A percentile compares a stretch with the other conserved stretches of the same genome.
Conservation (phyloP, 2,888 invertebrate genomes). For the Alloplasta piceator region DNA sequence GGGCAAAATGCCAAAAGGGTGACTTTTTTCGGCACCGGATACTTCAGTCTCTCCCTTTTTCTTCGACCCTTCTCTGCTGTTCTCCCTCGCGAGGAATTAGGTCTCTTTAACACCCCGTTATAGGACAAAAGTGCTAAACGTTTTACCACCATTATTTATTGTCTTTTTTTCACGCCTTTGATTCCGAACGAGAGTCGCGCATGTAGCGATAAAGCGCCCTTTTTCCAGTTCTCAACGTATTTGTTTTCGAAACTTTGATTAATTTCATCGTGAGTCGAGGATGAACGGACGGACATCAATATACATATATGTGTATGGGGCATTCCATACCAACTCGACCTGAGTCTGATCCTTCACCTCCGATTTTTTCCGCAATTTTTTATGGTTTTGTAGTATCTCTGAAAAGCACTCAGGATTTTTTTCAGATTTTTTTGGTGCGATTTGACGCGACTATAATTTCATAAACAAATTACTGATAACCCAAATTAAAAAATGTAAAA, state of each 20-base stretch:
- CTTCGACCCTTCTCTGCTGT: neutral
- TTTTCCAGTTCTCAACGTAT: neutral
- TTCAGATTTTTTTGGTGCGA: too few species aligned
- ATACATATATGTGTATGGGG: too few species aligned
- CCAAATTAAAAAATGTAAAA: too few species aligned
- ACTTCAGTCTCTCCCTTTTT: neutral
- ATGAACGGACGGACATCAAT: neutral
- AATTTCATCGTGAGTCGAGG: neutral
- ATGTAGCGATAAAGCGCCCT: neutral
- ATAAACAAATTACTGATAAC: too few species aligned
- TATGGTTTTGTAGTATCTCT: too few species aligned
- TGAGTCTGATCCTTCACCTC: too few species aligned
- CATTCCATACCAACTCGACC: too few species aligned
- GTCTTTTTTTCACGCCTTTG: neutral
- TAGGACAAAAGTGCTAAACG: neutral
- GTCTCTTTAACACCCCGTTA: neutral
- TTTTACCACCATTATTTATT: neutral
- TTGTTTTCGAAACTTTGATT: constrained; percentile 3
- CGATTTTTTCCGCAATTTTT: too few species aligned
- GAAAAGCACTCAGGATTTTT: too few species aligned
- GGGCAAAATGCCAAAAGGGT: constrained; percentile 40
- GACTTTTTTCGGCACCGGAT: constrained; percentile 11
- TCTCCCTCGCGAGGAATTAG: neutral
- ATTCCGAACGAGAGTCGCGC: neutral
- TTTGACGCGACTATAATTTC: too few species aligned